These are phyloP conservation scores for Coptodon bakossiorum DNA, from an alignment of 2,113 vertebrate species.

Conservation along the genomic window DNA sequence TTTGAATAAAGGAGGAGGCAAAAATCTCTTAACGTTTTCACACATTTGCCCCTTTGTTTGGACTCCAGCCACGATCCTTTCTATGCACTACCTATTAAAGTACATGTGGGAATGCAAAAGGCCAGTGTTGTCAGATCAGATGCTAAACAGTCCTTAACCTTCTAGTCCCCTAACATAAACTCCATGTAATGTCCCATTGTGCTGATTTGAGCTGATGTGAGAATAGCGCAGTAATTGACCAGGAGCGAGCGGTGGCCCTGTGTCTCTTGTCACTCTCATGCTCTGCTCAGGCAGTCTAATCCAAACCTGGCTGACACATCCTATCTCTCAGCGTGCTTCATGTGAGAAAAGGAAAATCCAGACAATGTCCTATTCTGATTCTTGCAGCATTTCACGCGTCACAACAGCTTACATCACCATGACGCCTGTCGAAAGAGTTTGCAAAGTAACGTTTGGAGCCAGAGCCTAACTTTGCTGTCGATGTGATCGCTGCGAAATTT, in stretches of 20 bases:
- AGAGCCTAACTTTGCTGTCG: background rate
- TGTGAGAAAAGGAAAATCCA: background rate
- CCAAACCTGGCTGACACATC: background rate
- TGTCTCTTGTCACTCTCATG: background rate
- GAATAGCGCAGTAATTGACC: background rate
- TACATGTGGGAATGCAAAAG: background rate
- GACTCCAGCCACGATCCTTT: background rate
- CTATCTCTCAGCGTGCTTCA: background rate
- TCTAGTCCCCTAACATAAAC: background rate
- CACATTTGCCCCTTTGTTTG: background rate
- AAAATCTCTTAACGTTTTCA: background rate
- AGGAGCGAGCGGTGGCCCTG: background rate
- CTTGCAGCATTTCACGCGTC: background rate
- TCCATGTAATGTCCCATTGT: background rate
- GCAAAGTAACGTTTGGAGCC: background rate
- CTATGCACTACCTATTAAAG: background rate
- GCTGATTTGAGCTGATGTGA: background rate
- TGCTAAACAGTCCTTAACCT: background rate
- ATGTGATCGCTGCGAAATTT: background rate
- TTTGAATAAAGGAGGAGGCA: background rate
- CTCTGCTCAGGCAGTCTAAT: background rate
- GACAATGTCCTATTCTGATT: background rate
- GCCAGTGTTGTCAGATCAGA: background rate
- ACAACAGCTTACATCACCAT: background rate
- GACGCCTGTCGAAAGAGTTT: background rate